Evolutionary conservation across 2,888 invertebrate genomes (phyloP).

Genomic region (Synergus japonicus): DNA sequence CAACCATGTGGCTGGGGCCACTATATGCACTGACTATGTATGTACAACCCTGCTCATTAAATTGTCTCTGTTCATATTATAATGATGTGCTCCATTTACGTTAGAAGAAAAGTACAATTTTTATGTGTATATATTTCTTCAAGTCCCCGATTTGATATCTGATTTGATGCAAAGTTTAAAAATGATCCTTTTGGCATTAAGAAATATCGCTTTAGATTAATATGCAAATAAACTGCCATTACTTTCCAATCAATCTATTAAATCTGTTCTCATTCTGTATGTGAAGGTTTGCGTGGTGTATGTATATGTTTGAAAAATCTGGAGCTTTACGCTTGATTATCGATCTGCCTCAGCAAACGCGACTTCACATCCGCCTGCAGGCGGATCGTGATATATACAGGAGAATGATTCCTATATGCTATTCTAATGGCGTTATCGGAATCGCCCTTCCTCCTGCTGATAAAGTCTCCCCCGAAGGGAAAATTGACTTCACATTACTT

Average conservation of each 20-base stretch:
- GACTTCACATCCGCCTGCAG: slow-evolving; percentile 21
- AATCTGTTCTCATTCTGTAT: slow-evolving; percentile 19
- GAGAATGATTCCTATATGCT: slow-evolving; percentile 18
- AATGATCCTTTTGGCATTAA: not conserved
- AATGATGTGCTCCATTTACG: not conserved
- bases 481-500: not conserved
- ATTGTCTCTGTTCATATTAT: slow-evolving; percentile 4
- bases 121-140: not conserved
- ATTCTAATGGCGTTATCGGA: slow-evolving; percentile 35
- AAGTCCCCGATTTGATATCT: not conserved
- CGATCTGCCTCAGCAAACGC: slow-evolving; percentile 25
- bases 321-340: slow-evolving; percentile 25
- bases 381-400: slow-evolving; percentile 30
- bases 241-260: slow-evolving; percentile 34
- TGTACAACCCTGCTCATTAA: not conserved
- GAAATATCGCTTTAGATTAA: slow-evolving; percentile 25
- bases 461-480: slow-evolving; percentile 18
- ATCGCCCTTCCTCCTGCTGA: slow-evolving; percentile 13
- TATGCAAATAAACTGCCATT: slow-evolving; percentile 33
- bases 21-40: not conserved
- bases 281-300: slow-evolving; percentile 10
- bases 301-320: slow-evolving; percentile 27
- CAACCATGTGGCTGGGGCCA: not conserved
- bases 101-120: not conserved
- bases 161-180: not conserved